phyloP scores from a whole-genome alignment of 2,797 vertebrate species.

The Anabas testudineus region DNA sequence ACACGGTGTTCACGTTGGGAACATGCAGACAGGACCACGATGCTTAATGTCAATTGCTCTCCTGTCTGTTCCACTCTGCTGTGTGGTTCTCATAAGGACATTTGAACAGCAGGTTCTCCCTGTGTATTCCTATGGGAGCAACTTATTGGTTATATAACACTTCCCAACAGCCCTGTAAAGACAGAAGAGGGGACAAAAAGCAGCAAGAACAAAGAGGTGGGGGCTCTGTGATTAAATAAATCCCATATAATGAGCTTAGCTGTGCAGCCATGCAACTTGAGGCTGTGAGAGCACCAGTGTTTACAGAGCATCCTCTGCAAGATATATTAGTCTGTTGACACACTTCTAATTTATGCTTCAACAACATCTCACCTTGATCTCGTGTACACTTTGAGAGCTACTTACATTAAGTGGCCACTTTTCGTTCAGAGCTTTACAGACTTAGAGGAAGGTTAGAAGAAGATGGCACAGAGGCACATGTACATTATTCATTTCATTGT shows the following conservation, averaged over 20 bases:
- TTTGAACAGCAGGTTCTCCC: conserved; percentile 22
- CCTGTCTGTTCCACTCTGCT: conserved; percentile 23
- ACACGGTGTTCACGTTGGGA: neutral
- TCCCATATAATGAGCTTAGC: conserved; percentile 16
- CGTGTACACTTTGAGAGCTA: neutral
- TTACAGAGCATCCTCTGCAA: conserved; percentile 2
- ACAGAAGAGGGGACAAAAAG: neutral
- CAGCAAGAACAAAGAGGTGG: neutral
- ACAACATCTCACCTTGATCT: conserved; percentile 9
- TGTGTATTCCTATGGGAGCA: conserved; percentile 25
- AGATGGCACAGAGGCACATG: neutral
- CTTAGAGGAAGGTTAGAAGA: neutral
- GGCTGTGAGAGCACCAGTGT: conserved; percentile 10
- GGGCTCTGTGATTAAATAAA: conserved; percentile 33
- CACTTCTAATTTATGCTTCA: conserved; percentile 2
- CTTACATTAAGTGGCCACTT: neutral
- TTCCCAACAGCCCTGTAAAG: conserved; percentile 5
- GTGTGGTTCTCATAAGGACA: conserved; percentile 30
- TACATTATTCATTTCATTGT: neutral
- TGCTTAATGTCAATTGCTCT: conserved; percentile 8
- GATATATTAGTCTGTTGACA: conserved; percentile 2
- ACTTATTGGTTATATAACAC: conserved; percentile 47
- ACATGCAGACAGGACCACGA: neutral
- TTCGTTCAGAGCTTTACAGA: neutral
- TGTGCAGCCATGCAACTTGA: conserved; percentile 19